Conservation (phyloP, 2,888 invertebrate species). For the Caenorhabditis sp. region DNA sequence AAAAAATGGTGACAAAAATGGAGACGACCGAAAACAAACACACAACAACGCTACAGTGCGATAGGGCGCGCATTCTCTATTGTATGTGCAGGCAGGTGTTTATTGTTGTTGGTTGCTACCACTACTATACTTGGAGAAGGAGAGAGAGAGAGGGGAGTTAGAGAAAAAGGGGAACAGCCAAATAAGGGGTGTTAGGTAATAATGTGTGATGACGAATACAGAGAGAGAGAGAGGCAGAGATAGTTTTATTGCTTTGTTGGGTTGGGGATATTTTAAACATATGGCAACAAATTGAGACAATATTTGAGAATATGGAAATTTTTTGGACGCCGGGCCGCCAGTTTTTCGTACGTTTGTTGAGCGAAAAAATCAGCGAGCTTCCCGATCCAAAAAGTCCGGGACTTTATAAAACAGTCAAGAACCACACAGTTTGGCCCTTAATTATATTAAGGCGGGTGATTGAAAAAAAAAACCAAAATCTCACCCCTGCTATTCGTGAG, state of each 20-base stretch:
- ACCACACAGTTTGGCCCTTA: too few relatives aligned
- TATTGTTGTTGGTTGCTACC: neutral
- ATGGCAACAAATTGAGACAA: neutral
- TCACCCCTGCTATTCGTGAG: too few relatives aligned
- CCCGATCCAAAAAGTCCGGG: too few relatives aligned
- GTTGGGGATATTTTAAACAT: neutral
- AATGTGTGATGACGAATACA: neutral
- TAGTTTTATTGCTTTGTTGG: neutral
- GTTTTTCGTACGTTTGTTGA: too few relatives aligned
- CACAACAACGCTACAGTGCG: neutral
- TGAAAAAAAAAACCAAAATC: too few relatives aligned
- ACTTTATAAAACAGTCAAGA: too few relatives aligned
- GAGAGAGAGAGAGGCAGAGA: neutral
- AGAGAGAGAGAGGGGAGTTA: neutral
- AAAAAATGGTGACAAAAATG: neutral
- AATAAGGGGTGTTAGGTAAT: constrained; percentile 5
- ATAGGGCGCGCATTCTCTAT: neutral
- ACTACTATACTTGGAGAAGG: neutral
- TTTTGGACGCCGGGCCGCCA: too few relatives aligned
- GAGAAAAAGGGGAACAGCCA: neutral
- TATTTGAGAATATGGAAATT: too few relatives aligned
- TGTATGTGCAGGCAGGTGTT: constrained; percentile 5
- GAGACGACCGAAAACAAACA: constrained; percentile 2
- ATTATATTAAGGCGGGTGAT: too few relatives aligned
- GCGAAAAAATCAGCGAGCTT: too few relatives aligned